A percentile compares a stretch with the other conserved stretches of the same genome.
Conservation (phyloP, 2,888 invertebrate genomes). For the Tetranychus truncatus region DNA sequence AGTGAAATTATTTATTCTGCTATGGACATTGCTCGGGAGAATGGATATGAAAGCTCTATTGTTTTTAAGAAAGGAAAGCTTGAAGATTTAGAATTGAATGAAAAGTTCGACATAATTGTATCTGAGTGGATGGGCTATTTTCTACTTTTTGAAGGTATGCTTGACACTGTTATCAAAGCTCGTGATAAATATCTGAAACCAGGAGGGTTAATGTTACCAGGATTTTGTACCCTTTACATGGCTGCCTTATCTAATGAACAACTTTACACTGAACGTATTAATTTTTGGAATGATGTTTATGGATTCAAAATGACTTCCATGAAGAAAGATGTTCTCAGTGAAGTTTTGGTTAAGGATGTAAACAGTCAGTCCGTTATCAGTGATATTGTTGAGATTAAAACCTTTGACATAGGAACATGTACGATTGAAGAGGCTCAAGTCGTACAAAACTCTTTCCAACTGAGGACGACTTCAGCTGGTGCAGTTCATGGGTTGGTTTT, state of each 20-base stretch:
- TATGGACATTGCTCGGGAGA: constrained; percentile 44
- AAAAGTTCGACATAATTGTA: constrained; percentile 56
- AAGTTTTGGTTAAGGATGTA: constrained; percentile 51
- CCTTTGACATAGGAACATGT: constrained; percentile 55
- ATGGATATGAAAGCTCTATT: constrained; percentile 51
- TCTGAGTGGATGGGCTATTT: constrained; percentile 99
- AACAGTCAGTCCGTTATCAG: constrained; percentile 48
- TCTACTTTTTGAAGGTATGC: constrained; percentile 84
- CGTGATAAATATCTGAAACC: constrained; percentile 57
- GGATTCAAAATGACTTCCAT: constrained; percentile 83
- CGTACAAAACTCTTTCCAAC: constrained; percentile 49
- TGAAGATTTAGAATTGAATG: constrained; percentile 43
- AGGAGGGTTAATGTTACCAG: constrained; percentile 61
- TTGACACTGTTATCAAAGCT: constrained; percentile 77
- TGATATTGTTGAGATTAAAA: constrained; percentile 39
- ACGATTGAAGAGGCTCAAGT: constrained; percentile 42
- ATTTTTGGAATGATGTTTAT: constrained; percentile 81
- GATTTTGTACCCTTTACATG: constrained; percentile 60
- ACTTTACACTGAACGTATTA: constrained; percentile 51
- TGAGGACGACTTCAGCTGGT: constrained; percentile 47
- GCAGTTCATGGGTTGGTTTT: constrained; percentile 61
- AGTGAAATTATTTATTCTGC: constrained; percentile 36
- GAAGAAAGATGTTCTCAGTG: constrained; percentile 60
- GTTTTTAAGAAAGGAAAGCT: constrained; percentile 62
- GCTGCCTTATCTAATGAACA: constrained; percentile 57